phyloP scores from a whole-genome alignment of 2,888 invertebrate genomes.

The Trissonchulus sp. region DNA sequence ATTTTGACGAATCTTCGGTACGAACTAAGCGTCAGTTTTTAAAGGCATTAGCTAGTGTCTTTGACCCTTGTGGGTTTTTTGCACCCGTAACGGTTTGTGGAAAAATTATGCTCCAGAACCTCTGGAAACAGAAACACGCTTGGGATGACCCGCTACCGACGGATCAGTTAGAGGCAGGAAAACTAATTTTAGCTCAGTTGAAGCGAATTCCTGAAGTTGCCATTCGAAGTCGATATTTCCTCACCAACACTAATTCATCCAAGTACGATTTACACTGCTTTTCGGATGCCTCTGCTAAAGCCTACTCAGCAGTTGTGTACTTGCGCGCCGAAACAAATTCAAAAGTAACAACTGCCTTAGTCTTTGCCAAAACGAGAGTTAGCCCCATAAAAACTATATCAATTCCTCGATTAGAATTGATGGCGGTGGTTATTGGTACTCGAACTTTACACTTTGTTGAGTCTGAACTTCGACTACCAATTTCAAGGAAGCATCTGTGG shows the following conservation, averaged over 20 bases:
- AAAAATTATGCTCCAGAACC: slow-evolving; percentile 41
- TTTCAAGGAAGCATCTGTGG: slow-evolving; percentile 32
- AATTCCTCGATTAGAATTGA: slow-evolving; percentile 33
- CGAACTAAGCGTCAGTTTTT: slow-evolving; percentile 34
- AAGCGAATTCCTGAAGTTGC: neutral
- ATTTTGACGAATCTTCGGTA: neutral
- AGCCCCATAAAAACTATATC: slow-evolving; percentile 38
- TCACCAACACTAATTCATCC: neutral
- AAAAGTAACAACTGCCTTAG: slow-evolving; percentile 20
- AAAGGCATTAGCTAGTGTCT: slow-evolving; percentile 34
- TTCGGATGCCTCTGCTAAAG: slow-evolving; percentile 40
- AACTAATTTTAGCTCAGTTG: neutral
- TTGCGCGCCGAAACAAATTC: slow-evolving; percentile 16
- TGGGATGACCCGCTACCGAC: slow-evolving; percentile 41
- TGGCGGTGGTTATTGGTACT: slow-evolving; percentile 33
- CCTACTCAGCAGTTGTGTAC: slow-evolving; percentile 38
- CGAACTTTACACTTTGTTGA: slow-evolving; percentile 29
- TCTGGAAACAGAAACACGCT: slow-evolving; percentile 38
- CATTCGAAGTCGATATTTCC: neutral
- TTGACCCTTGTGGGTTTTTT: slow-evolving; percentile 39
- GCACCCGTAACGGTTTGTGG: slow-evolving; percentile 32
- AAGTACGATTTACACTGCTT: slow-evolving; percentile 31
- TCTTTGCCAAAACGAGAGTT: slow-evolving; percentile 36
- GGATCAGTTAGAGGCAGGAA: neutral
- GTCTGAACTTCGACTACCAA: slow-evolving; percentile 35